Evolutionary conservation across 2,888 invertebrate species (phyloP).

Genomic region (Trisateles emortualis): DNA sequence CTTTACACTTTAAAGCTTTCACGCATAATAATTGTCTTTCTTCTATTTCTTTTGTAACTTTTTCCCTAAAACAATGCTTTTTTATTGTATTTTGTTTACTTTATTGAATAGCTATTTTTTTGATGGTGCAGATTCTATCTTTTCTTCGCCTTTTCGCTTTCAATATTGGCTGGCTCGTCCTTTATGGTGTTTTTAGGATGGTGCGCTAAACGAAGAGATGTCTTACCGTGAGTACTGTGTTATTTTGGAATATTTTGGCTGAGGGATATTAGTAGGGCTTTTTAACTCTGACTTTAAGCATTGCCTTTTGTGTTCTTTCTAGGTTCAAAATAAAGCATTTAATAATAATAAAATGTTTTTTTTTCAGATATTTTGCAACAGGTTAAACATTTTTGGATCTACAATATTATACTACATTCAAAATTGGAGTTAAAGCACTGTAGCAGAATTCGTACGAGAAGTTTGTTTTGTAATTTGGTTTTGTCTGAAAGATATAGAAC

Average conservation of each 20-base stretch:
- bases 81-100: no score
- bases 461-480: constrained; percentile 32
- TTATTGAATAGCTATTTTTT: no score
- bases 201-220: no score
- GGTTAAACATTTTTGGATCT: constrained; percentile 15
- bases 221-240: no score
- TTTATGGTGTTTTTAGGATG: no score
- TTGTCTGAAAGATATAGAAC: constrained; percentile 40
- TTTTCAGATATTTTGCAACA: constrained; percentile 24
- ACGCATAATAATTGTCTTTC: constrained; percentile 29
- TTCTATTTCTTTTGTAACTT: constrained; percentile 33
- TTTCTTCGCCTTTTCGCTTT: no score
- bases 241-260: no score
- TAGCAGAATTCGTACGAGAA: constrained; percentile 42
- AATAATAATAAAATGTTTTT: constrained; percentile 16
- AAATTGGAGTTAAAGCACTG: constrained; percentile 36
- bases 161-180: no score
- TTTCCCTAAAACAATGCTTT: constrained; percentile 28
- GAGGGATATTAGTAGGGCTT: no score
- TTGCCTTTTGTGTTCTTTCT: no score
- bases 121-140: no score
- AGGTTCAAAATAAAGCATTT: constrained; percentile 15
- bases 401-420: constrained; percentile 21
- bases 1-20: constrained; percentile 27
- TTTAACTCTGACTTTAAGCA: no score